phyloP scores from a whole-genome alignment of 2,888 invertebrate genomes.

The Eilema sororculum region DNA sequence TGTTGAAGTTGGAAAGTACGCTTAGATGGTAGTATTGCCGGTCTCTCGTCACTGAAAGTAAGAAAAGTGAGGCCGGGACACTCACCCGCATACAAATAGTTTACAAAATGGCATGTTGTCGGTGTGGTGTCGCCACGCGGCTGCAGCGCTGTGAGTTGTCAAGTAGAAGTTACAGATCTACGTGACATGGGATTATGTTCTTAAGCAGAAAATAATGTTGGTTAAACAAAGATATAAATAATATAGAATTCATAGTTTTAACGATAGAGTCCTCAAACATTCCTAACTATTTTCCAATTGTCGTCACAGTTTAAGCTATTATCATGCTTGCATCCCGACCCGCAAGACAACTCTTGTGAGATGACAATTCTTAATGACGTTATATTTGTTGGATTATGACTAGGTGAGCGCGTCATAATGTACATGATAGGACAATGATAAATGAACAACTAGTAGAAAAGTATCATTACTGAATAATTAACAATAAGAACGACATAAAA shows the following conservation, averaged over 20 bases:
- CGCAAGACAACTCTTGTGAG: neutral
- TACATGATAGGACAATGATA: too few relatives aligned
- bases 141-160: conserved; percentile 31
- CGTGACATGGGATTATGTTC: conserved; percentile 30
- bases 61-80: conserved; percentile 81
- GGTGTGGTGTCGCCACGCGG: conserved; percentile 60
- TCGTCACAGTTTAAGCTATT: too few relatives aligned
- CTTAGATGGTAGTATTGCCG: conserved; percentile 59
- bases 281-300: too few relatives aligned
- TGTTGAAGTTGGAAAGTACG: conserved; percentile 55
- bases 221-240: neutral
- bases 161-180: conserved; percentile 44
- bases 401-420: neutral
- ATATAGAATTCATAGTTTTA: too few relatives aligned
- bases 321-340: too few relatives aligned
- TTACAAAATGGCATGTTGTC: conserved; percentile 83
- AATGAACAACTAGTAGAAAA: neutral
- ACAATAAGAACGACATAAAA: neutral
- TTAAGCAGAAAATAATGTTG: conserved; percentile 12
- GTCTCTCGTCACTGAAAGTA: conserved; percentile 80
- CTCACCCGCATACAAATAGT: conserved; percentile 87
- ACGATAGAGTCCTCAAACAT: too few relatives aligned
- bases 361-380: too few relatives aligned
- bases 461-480: neutral
- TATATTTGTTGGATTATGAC: neutral